A percentile compares a stretch with the other conserved stretches of the same genome.
Conservation (phyloP, 2,113 vertebrate genomes). For the Lepidothrix coronata region DNA sequence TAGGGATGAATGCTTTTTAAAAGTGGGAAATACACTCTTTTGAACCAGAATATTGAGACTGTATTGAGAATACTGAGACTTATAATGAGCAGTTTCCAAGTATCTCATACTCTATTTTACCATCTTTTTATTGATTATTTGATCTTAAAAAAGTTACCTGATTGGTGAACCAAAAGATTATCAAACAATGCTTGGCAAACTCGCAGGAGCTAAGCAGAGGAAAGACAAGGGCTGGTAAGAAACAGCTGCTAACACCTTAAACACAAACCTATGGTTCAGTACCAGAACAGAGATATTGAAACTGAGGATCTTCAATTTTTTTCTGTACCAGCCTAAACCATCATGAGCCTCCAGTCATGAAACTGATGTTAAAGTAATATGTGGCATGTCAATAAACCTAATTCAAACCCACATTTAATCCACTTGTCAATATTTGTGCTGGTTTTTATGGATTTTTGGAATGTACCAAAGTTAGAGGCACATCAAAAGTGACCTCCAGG, state of each 20-base stretch:
- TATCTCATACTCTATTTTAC: not conserved
- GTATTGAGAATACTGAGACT: not conserved
- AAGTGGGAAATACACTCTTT: not conserved
- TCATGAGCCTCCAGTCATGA: not conserved
- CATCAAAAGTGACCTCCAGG: not conserved
- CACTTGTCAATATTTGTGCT: not conserved
- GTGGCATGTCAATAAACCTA: not conserved
- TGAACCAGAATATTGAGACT: not conserved
- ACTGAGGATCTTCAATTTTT: not conserved
- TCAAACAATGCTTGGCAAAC: not conserved
- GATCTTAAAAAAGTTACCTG: not conserved
- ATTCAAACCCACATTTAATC: not conserved
- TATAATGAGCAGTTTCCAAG: not conserved
- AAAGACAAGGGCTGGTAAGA: not conserved
- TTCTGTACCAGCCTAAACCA: not conserved
- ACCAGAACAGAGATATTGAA: not conserved
- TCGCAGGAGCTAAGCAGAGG: not conserved
- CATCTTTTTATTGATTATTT: not conserved
- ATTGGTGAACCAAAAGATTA: not conserved
- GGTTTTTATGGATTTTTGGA: not conserved
- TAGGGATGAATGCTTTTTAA: not conserved
- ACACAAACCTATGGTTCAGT: not conserved
- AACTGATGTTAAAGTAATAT: not conserved
- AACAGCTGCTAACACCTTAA: not conserved
- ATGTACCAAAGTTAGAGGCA: not conserved